Percentiles rank a stretch among this genome's conserved stretches.
Conservation (phyloP, 2,888 invertebrate genomes). For the Argyresthia goedartella region DNA sequence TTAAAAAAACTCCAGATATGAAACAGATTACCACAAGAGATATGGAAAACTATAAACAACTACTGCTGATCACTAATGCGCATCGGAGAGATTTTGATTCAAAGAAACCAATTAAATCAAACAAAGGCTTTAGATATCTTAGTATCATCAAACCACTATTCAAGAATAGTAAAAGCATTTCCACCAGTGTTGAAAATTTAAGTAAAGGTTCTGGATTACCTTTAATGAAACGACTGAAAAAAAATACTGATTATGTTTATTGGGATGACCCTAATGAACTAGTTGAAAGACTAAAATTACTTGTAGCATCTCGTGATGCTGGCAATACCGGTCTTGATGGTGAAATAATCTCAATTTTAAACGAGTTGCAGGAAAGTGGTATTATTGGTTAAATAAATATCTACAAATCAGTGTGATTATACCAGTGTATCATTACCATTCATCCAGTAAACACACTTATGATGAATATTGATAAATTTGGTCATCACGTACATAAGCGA, state of each 20-base stretch:
- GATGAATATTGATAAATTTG: neutral
- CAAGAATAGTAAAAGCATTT: constrained; percentile 7
- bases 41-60: neutral
- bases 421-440: neutral
- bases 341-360: constrained; percentile 31
- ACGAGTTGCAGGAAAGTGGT: constrained; percentile 16
- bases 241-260: constrained; percentile 14
- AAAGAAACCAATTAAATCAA: constrained; percentile 8
- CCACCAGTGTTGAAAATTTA: neutral
- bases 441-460: neutral
- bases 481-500: neutral
- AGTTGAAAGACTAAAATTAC: constrained; percentile 15
- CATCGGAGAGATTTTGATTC: constrained; percentile 11
- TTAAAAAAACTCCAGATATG: neutral
- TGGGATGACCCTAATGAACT: constrained; percentile 17
- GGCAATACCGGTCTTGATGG: constrained; percentile 16
- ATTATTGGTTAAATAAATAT: constrained; percentile 5
- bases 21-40: neutral
- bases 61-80: constrained; percentile 7
- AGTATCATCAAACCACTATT: neutral
- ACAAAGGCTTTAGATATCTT: neutral
- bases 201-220: neutral
- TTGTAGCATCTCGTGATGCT: constrained; percentile 15
- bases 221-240: neutral
- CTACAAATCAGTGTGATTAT: neutral